Conservation (phyloP, 2,113 vertebrate species). For the Strigops habroptila region DNA sequence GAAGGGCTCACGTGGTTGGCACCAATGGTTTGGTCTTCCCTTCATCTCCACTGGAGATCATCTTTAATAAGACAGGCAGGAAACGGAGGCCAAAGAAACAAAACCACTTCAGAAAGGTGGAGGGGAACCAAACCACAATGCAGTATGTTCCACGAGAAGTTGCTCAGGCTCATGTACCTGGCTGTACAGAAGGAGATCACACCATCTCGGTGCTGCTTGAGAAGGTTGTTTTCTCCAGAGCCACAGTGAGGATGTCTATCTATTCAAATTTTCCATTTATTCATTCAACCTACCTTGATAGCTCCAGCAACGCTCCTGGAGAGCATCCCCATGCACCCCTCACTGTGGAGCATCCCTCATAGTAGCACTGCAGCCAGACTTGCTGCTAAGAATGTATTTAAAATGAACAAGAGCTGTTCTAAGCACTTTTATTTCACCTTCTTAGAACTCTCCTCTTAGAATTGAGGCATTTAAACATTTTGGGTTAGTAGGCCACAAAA, state of each 20-base stretch:
- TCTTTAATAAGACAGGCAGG: not conserved
- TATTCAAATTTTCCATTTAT: too few species aligned
- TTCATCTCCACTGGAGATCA: not conserved
- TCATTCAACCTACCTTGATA: not conserved
- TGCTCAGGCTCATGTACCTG: not conserved
- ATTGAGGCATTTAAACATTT: not conserved
- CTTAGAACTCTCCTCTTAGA: not conserved
- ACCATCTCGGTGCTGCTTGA: rapidly evolving
- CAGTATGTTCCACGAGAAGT: not conserved
- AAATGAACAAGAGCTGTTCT: not conserved
- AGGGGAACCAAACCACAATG: not conserved
- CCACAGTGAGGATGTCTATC: not conserved
- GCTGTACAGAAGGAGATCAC: not conserved
- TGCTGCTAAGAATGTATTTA: not conserved
- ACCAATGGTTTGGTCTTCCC: not conserved
- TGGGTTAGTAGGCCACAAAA: not conserved
- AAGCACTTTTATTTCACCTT: not conserved
- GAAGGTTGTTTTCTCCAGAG: not conserved
- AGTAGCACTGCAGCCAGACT: not conserved
- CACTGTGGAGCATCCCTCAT: rapidly evolving
- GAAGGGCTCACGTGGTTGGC: not conserved
- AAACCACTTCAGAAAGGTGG: not conserved
- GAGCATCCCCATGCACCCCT: not conserved
- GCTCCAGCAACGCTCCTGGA: not conserved
- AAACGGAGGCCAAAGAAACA: not conserved